Evolutionary conservation across 1,140 invertebrate genomes (phyloP).

Genomic region (Arion vulgaris): DNA sequence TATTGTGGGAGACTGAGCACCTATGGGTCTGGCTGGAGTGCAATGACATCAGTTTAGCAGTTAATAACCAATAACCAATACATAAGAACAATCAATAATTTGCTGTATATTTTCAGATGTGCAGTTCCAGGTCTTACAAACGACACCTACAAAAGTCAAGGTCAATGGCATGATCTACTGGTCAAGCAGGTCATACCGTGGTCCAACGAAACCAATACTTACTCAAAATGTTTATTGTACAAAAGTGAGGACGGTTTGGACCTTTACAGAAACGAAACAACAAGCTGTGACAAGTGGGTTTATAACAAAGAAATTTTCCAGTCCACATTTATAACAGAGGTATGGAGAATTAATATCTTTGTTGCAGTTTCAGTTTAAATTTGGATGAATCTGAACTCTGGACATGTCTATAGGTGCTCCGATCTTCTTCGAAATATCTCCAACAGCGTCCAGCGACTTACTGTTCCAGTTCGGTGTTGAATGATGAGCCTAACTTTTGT

Average conservation of each 20-base stretch:
- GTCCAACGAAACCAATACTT: neutral
- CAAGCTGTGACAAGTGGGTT: neutral
- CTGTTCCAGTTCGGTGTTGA: no score
- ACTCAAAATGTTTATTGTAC: neutral
- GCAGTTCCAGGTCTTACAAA: neutral
- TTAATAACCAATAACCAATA: no score
- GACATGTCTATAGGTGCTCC: no score
- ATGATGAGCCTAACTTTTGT: no score
- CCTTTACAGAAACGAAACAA: neutral
- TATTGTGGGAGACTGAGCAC: no score
- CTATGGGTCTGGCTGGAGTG: no score
- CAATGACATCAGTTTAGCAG: no score
- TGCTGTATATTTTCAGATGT: neutral
- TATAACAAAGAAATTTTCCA: slow-evolving; percentile 1
- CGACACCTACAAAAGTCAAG: neutral
- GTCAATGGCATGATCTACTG: neutral
- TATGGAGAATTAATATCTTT: neutral
- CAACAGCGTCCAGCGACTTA: no score
- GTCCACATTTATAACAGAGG: slow-evolving; percentile 3
- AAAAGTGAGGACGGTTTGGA: neutral
- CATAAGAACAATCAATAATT: no score
- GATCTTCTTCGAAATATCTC: no score
- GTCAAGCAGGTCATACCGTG: neutral
- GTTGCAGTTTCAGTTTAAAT: no score
- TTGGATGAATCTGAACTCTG: no score